Conservation (phyloP, 2,888 invertebrate genomes). For the Sarcophaga carnaria region DNA sequence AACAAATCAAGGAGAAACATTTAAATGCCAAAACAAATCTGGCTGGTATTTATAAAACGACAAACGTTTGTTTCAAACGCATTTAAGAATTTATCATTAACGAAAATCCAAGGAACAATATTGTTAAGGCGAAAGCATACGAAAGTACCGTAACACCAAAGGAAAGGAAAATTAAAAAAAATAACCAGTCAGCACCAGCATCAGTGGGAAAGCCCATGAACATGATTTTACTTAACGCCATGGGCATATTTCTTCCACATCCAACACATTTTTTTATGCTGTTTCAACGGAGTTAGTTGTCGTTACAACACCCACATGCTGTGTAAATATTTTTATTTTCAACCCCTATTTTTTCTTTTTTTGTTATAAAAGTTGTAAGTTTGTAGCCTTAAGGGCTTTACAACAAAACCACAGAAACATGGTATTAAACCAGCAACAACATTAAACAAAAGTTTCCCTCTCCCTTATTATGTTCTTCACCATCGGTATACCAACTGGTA, state of each 20-base stretch:
- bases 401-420: constrained; percentile 57
- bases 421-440: constrained; percentile 35
- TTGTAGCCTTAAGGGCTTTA: constrained; percentile 44
- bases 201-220: constrained; percentile 44
- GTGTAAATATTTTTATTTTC: constrained; percentile 49
- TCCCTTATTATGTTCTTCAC: background rate
- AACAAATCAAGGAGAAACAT: constrained; percentile 81
- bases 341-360: constrained; percentile 40
- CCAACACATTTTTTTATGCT: background rate
- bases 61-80: constrained; percentile 33
- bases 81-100: constrained; percentile 57
- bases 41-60: constrained; percentile 71
- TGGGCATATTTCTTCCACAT: constrained; percentile 38
- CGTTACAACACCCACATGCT: constrained; percentile 47
- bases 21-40: constrained; percentile 80
- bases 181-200: constrained; percentile 41
- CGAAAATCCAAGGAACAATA: constrained; percentile 58
- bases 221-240: constrained; percentile 44
- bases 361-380: background rate
- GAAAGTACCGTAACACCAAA: constrained; percentile 11
- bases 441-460: constrained; percentile 33
- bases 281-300: constrained; percentile 21
- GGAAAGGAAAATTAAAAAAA: constrained; percentile 41
- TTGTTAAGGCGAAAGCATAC: constrained; percentile 36
- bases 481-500: constrained; percentile 52